These are phyloP conservation scores for Pseudomyrmex dendroicus DNA, from an alignment of 1,140 invertebrate genomes.

Conservation along the genomic window DNA sequence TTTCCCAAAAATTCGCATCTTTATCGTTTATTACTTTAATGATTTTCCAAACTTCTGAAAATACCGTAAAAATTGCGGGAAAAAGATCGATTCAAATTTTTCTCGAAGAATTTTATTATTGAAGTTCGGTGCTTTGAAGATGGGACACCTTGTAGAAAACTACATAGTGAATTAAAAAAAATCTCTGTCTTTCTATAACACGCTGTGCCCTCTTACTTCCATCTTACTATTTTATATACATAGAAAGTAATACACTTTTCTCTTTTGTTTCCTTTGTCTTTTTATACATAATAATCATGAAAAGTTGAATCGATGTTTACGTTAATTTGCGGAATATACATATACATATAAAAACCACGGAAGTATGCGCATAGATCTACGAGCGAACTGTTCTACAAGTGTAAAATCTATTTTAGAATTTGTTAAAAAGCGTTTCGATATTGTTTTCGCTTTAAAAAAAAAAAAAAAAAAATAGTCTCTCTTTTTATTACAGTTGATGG, in stretches of 20 bases:
- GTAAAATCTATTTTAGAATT: no score
- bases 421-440: no score
- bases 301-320: no score
- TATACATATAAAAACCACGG: no score
- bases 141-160: constrained; percentile 14
- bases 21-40: neutral
- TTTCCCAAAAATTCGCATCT: neutral
- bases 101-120: neutral
- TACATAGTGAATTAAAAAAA: constrained; percentile 37
- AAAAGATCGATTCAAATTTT: constrained; percentile 3
- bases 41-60: neutral
- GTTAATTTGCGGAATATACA: no score
- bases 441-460: no score
- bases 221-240: constrained; percentile 17
- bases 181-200: constrained; percentile 34
- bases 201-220: constrained; percentile 32
- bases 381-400: no score
- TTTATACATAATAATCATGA: no score
- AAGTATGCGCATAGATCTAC: no score
- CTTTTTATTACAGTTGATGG: neutral
- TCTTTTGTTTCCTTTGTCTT: neutral
- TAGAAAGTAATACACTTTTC: constrained; percentile 32
- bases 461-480: no score
- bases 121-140: neutral
- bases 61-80: neutral